A percentile compares a stretch with the other conserved stretches of the same genome.
These are phyloP conservation scores for Yponomeuta plumbellus DNA, from an alignment of 2,888 invertebrate genomes.

Conservation along the genomic window DNA sequence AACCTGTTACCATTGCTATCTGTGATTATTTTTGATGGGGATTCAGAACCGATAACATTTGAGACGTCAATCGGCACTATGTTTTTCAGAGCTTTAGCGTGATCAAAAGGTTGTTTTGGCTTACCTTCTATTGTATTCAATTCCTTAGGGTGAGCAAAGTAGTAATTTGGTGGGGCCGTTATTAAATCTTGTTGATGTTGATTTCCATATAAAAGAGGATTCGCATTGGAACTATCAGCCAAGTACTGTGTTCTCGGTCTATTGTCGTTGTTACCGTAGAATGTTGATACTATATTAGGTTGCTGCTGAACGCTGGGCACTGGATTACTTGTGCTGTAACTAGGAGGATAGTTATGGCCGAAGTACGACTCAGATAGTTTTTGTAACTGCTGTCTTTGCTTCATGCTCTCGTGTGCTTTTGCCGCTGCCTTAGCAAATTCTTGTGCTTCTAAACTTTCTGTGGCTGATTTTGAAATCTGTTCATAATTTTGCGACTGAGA, in stretches of 20 bases:
- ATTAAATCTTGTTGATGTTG: constrained; percentile 50
- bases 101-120: constrained; percentile 60
- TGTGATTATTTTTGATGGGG: constrained; percentile 36
- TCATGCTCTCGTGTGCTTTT: constrained; percentile 60
- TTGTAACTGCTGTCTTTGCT: constrained; percentile 42
- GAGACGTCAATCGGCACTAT: constrained; percentile 68
- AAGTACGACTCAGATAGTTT: constrained; percentile 21
- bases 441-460: constrained; percentile 49
- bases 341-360: constrained; percentile 18
- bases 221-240: constrained; percentile 35
- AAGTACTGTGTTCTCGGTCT: constrained; percentile 45
- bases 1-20: constrained; percentile 40
- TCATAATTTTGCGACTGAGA: constrained; percentile 42
- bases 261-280: constrained; percentile 38
- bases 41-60: constrained; percentile 57
- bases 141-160: constrained; percentile 44
- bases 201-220: constrained; percentile 37
- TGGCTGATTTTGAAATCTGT: constrained; percentile 49
- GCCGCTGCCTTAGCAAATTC: constrained; percentile 67
- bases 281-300: constrained; percentile 24
- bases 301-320: constrained; percentile 6
- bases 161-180: constrained; percentile 53
- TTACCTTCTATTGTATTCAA: constrained; percentile 40
- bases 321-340: constrained; percentile 22
- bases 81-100: constrained; percentile 67